Evolutionary conservation across 2,888 invertebrate genomes (phyloP), one percentile per base, ranked within the genome.

Genomic region (Mesorhabditis sp.): DNA sequence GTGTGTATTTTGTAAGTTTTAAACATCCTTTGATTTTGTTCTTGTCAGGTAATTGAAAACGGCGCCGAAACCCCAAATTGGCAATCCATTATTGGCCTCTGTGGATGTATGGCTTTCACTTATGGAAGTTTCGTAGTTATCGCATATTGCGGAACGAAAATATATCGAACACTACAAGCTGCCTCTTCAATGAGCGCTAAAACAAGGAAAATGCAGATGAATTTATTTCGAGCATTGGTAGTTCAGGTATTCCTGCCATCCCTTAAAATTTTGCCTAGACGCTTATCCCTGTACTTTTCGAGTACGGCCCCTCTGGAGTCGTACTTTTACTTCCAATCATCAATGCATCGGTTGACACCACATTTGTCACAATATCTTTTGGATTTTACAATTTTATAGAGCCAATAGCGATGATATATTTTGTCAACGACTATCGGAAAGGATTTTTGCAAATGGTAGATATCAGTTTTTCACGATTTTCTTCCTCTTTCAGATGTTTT

Each of bases 191-290:
- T 50, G 58, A 50, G 58, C 58, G n/a, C 7, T 13, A 50, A 50
- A 50, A 50, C 58, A n/a, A 50, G n/a, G n/a, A 50, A 50, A n/a
- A 13, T 50, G 58, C 58, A 50, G 58, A 50, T 50, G 58, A 50
- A n/a, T n/a, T n/a, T 50, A 13, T 50, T 50, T 50, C 7, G n/a
- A 50, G 58, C 58, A n/a, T n/a, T 50, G 10, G 1, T 50, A n/a
- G 58, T 50, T 13, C 58, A 50, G 58, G 58, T 50, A 50, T 50
- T n/a, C 58, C 7, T 50, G 28, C 28, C 28, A 28, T 28, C 28
- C 28, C 28, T 28, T 28, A 28, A 28, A 50, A 50, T 50, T n/a
- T 13, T n/a, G 7, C n/a, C 58, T 50, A 50, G 58, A 50, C 58
- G n/a, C 2, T 50, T 10, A 50, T 50, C 58, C 58, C 58, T 13